phyloP scores from a whole-genome alignment of 1,140 invertebrate species.

The Solen grandis region DNA sequence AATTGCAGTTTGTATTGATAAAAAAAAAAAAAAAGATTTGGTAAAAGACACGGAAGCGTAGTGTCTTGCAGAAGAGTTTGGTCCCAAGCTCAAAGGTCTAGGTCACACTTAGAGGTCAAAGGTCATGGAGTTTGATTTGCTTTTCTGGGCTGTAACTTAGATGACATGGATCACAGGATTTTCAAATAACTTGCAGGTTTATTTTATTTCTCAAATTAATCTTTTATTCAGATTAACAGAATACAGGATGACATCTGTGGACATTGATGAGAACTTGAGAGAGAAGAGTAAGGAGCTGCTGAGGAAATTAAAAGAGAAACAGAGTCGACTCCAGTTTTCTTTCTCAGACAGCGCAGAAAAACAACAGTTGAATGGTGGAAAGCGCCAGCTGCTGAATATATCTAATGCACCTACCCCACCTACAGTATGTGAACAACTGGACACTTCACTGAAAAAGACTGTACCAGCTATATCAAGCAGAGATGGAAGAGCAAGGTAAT shows the following conservation, averaged over 20 bases:
- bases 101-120: no score
- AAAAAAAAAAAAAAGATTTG: no score
- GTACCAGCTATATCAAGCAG: constrained; percentile 2
- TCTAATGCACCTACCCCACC: background rate
- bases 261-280: constrained; percentile 48
- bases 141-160: no score
- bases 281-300: constrained; percentile 45
- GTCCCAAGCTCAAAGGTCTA: no score
- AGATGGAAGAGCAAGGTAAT: constrained; percentile 41
- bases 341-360: background rate
- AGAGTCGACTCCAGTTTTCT: constrained; percentile 36
- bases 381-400: background rate
- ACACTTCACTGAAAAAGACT: constrained; percentile 29
- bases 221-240: no score
- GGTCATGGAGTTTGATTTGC: no score
- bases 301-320: constrained; percentile 47
- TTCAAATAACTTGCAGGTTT: no score
- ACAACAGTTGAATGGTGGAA: background rate
- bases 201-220: no score
- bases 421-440: constrained; percentile 25
- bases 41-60: no score
- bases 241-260: constrained; percentile 35
- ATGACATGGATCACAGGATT: no score
- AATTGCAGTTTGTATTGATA: no score
- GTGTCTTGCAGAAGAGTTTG: no score